Conservation (phyloP, 2,113 vertebrate genomes). For the Xiphophorus hellerii region DNA sequence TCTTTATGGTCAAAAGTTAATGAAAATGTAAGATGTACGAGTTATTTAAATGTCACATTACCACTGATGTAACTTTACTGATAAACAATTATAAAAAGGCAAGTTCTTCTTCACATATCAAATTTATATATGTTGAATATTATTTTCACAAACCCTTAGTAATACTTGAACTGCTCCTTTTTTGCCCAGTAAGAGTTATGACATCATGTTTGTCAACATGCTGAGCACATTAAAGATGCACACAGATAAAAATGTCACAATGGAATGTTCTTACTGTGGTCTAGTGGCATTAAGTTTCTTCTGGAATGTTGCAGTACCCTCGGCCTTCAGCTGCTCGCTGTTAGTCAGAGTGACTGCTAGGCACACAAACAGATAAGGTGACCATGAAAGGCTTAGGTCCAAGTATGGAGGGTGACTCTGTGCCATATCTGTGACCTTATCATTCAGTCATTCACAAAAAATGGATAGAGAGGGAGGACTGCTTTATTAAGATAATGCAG, state of each 20-base stretch:
- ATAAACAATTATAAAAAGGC: slow-evolving; percentile 9
- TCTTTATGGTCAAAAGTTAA: background rate
- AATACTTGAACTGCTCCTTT: background rate
- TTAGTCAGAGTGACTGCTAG: slow-evolving; percentile 26
- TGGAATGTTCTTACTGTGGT: slow-evolving; percentile 49
- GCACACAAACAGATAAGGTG: slow-evolving; percentile 18
- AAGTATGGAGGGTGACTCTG: slow-evolving; percentile 59
- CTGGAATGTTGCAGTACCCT: slow-evolving; percentile 47
- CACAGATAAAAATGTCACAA: slow-evolving; percentile 43
- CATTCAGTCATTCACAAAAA: slow-evolving; percentile 17
- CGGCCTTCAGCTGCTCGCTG: slow-evolving; percentile 41
- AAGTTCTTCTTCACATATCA: background rate
- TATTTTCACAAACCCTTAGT: background rate
- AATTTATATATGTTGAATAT: slow-evolving; percentile 22
- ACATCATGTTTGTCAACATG: slow-evolving; percentile 44
- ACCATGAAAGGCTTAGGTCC: slow-evolving; percentile 47
- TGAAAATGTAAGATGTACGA: no score
- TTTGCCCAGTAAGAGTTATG: slow-evolving; percentile 12
- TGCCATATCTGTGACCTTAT: slow-evolving; percentile 25
- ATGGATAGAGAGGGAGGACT: slow-evolving; percentile 21
- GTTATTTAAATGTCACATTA: background rate
- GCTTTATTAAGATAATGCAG: no score
- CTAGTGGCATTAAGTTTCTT: slow-evolving; percentile 40
- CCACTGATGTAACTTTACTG: background rate
- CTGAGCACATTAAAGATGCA: slow-evolving; percentile 23